Conservation (phyloP, 2,888 invertebrate genomes). For the Pteria penguin region DNA sequence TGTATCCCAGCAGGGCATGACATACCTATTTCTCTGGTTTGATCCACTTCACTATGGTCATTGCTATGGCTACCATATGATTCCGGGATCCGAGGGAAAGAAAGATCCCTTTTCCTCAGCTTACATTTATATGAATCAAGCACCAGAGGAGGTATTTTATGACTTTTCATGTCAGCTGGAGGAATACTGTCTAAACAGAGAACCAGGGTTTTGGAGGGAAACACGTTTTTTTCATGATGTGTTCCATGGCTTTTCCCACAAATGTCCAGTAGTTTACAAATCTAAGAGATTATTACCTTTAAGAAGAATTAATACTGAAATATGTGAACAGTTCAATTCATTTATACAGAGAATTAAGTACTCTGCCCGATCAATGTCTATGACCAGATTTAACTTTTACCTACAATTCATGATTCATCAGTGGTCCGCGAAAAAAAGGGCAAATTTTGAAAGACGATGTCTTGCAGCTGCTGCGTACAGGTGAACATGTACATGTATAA, state of each 20-base stretch:
- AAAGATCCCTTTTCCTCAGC: slow-evolving; percentile 5
- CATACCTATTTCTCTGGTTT: slow-evolving; percentile 27
- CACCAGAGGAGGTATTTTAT: slow-evolving; percentile 22
- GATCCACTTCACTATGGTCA: slow-evolving; percentile 24
- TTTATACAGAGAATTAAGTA: slow-evolving; percentile 22
- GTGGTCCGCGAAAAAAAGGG: slow-evolving; percentile 6
- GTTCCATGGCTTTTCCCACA: slow-evolving; percentile 18
- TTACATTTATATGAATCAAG: neutral
- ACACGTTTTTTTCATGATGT: slow-evolving; percentile 22
- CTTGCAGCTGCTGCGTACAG: neutral
- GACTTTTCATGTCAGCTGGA: slow-evolving; percentile 27
- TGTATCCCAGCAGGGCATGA: slow-evolving; percentile 17
- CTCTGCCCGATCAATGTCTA: slow-evolving; percentile 19
- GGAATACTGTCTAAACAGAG: slow-evolving; percentile 25
- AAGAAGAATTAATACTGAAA: slow-evolving; percentile 6
- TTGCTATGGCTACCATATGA: slow-evolving; percentile 26
- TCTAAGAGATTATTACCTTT: slow-evolving; percentile 8
- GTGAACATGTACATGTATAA: too few relatives aligned
- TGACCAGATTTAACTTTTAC: neutral
- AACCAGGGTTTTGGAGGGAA: slow-evolving; percentile 20
- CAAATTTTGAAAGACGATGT: slow-evolving; percentile 4
- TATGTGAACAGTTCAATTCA: slow-evolving; percentile 19
- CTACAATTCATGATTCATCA: slow-evolving; percentile 11
- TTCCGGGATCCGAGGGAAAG: slow-evolving; percentile 13
- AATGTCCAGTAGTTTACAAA: slow-evolving; percentile 8